Conservation (phyloP, 1,140 invertebrate species). For the Delia radicum region DNA sequence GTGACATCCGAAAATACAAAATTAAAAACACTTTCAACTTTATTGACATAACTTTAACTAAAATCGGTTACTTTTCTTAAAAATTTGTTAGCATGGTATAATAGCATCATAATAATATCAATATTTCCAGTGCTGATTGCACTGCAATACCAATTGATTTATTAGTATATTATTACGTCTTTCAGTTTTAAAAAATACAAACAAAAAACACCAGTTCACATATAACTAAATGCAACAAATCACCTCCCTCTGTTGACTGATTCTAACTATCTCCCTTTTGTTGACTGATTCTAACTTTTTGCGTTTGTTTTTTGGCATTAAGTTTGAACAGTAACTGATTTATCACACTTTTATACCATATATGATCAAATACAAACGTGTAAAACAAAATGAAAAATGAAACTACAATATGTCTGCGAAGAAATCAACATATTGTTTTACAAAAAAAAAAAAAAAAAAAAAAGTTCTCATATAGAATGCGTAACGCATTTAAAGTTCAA, state of each 20-base stretch:
- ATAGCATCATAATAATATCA: too few species aligned
- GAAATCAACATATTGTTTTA: too few species aligned
- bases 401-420: background rate
- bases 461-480: conserved; percentile 12
- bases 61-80: too few species aligned
- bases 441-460: background rate
- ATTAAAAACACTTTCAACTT: too few species aligned
- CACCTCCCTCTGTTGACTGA: background rate
- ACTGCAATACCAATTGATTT: conserved; percentile 21
- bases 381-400: background rate
- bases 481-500: conserved; percentile 14
- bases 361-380: background rate
- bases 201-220: background rate
- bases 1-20: too few species aligned
- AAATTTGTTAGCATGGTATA: too few species aligned
- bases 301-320: background rate
- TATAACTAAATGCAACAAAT: background rate
- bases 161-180: background rate
- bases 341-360: background rate
- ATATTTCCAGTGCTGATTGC: too few species aligned
- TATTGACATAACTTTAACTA: too few species aligned
- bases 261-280: background rate
- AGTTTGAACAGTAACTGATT: background rate
- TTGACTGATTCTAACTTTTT: background rate
- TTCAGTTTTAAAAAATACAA: too few species aligned